A percentile compares a stretch with the other conserved stretches of the same genome.
These are phyloP conservation scores for Ailuropoda melanoleuca DNA, from an alignment of 2,113 vertebrate genomes.

Conservation along the genomic window DNA sequence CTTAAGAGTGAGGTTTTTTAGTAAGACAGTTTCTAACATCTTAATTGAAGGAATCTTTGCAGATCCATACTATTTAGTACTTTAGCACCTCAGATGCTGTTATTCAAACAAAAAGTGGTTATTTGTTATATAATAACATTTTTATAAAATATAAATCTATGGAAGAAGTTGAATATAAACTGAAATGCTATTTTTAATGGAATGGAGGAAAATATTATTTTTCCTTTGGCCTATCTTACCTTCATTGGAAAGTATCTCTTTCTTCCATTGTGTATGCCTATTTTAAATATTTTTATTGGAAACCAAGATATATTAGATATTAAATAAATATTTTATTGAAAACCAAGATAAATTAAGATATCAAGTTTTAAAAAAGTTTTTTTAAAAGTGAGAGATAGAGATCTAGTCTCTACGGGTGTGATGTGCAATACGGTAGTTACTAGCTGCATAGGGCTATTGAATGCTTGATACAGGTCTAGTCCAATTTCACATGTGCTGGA, in stretches of 20 bases:
- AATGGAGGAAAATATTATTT: not conserved
- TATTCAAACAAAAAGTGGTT: not conserved
- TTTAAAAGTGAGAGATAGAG: not conserved
- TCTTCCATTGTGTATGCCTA: not conserved
- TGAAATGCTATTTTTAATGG: not conserved
- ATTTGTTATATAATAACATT: not conserved
- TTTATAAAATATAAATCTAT: not conserved
- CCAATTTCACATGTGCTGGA: not conserved
- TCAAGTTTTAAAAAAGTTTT: not conserved
- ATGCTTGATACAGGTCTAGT: not conserved
- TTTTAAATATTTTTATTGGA: slow-evolving; percentile 11
- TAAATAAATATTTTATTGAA: not conserved
- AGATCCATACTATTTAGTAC: not conserved
- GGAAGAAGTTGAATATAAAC: not conserved
- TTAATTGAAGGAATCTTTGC: not conserved
- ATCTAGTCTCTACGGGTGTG: not conserved
- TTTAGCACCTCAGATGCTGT: not conserved
- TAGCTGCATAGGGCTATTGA: not conserved
- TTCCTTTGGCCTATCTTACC: not conserved
- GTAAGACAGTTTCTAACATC: not conserved
- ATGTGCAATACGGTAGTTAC: not conserved
- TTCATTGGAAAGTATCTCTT: not conserved
- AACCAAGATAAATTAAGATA: not conserved
- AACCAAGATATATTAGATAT: not conserved
- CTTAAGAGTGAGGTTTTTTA: not conserved